phyloP scores from a whole-genome alignment of 2,113 vertebrate species.

The Podarcis cretensis region DNA sequence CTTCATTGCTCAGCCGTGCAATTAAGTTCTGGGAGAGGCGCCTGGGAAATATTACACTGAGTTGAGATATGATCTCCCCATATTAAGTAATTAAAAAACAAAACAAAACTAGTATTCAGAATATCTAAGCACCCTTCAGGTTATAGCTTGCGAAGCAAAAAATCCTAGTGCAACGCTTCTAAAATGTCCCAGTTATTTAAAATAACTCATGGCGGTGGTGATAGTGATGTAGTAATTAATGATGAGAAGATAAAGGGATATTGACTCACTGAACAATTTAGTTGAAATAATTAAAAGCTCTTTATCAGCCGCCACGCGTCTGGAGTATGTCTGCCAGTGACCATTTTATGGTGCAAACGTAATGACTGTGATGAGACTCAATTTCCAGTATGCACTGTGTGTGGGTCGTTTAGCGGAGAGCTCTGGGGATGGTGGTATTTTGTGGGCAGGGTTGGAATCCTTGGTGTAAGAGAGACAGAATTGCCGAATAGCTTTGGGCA shows the following conservation, averaged over 20 bases:
- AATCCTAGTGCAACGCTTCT: constrained; percentile 3
- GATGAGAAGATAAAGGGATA: constrained; percentile 28
- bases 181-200: background rate
- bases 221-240: constrained; percentile 28
- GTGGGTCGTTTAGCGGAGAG: background rate
- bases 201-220: constrained; percentile 10
- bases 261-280: background rate
- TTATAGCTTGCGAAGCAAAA: background rate
- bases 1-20: constrained; percentile 31
- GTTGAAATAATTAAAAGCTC: constrained; percentile 33
- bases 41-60: constrained; percentile 20
- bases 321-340: constrained; percentile 1
- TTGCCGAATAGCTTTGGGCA: background rate
- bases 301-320: background rate
- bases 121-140: constrained; percentile 3
- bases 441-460: background rate
- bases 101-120: background rate
- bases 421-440: background rate
- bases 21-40: constrained; percentile 26
- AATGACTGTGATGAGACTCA: background rate
- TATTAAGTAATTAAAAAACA: constrained; percentile 31
- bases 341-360: background rate
- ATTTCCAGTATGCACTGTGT: background rate
- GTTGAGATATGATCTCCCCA: constrained; percentile 12
- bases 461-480: background rate